phyloP scores from a whole-genome alignment of 1,140 invertebrate genomes.

The Calosoma granatense region DNA sequence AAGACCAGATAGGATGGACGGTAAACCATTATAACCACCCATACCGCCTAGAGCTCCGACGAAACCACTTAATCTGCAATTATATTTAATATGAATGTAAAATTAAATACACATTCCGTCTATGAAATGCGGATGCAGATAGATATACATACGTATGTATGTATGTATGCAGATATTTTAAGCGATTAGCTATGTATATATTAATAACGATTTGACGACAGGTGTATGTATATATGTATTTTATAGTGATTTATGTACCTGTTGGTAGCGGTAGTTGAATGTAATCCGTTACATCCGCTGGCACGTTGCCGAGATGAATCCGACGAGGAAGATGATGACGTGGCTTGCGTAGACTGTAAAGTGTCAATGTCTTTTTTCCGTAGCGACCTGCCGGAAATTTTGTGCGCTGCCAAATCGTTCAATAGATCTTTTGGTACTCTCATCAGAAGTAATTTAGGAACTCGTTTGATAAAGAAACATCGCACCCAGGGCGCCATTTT shows the following conservation, averaged over 20 bases:
- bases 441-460: constrained; percentile 79
- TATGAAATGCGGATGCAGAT: background rate
- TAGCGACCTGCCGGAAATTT: constrained; percentile 50
- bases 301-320: constrained; percentile 32
- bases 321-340: constrained; percentile 64
- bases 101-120: background rate
- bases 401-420: constrained; percentile 66
- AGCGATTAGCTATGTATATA: too few species aligned
- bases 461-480: constrained; percentile 73
- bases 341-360: constrained; percentile 54
- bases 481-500: constrained; percentile 90
- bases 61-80: constrained; percentile 54
- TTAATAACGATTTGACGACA: too few species aligned
- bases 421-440: constrained; percentile 71
- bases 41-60: constrained; percentile 53
- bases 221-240: too few species aligned
- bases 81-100: constrained; percentile 12
- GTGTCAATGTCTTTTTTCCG: constrained; percentile 46
- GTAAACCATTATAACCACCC: constrained; percentile 63
- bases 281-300: constrained; percentile 67
- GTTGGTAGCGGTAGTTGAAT: constrained; percentile 59
- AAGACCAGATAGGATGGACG: constrained; percentile 66
- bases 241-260: constrained; percentile 37
- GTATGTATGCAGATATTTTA: too few species aligned
- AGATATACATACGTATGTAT: too few species aligned